These are phyloP conservation scores for Philaethria dido DNA, from an alignment of 2,888 invertebrate species.

Conservation along the genomic window DNA sequence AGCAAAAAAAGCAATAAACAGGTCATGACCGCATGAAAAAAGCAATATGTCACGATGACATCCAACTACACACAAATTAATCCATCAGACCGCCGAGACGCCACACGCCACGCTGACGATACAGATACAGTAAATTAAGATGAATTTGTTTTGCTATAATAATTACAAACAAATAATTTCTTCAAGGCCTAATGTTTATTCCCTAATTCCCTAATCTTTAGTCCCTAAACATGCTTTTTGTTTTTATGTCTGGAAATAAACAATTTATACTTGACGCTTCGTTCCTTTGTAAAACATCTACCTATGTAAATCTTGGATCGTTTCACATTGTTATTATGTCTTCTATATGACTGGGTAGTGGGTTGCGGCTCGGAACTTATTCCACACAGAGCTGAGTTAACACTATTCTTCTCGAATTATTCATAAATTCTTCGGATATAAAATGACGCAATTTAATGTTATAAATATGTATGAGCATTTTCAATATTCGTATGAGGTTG, in stretches of 20 bases:
- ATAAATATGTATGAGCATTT: conserved; percentile 27
- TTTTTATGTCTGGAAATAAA: neutral
- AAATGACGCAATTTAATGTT: conserved; percentile 19
- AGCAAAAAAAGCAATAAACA: conserved; percentile 28
- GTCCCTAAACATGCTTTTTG: neutral
- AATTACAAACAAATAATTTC: conserved; percentile 5
- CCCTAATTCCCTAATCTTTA: neutral
- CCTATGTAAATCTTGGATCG: neutral
- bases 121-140: conserved; percentile 30
- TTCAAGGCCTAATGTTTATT: neutral
- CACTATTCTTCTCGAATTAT: conserved; percentile 22
- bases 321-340: neutral
- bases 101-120: conserved; percentile 36
- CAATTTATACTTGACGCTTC: no score
- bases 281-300: no score
- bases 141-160: conserved; percentile 9
- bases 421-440: conserved; percentile 21
- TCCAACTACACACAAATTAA: conserved; percentile 41
- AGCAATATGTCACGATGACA: conserved; percentile 41
- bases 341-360: neutral
- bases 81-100: conserved; percentile 35
- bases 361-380: neutral
- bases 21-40: conserved; percentile 37
- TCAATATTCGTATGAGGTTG: conserved; percentile 3
- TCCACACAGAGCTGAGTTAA: neutral